phyloP scores from a whole-genome alignment of 2,113 vertebrate genomes.

The Petromus typicus region DNA sequence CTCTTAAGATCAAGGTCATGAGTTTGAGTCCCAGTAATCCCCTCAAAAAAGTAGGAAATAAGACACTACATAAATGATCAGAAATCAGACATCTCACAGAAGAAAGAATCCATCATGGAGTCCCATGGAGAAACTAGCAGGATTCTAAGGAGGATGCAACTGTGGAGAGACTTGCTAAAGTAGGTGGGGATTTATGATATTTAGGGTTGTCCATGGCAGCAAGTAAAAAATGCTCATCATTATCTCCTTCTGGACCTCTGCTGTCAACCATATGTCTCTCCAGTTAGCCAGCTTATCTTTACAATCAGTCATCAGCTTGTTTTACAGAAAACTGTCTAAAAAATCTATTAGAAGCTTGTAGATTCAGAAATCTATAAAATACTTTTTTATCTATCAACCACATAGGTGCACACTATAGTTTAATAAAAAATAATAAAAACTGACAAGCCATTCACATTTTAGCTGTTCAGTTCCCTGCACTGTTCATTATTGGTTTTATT shows the following conservation, averaged over 20 bases:
- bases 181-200: accelerated
- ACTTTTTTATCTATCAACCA: background rate
- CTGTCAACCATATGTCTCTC: background rate
- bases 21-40: no score
- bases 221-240: background rate
- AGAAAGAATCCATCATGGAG: accelerated
- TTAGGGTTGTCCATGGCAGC: no score
- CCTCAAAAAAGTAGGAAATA: background rate
- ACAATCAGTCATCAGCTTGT: background rate
- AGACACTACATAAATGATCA: background rate
- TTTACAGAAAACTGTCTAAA: background rate
- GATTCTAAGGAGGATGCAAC: accelerated
- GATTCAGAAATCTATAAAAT: background rate
- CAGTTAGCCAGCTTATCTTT: background rate
- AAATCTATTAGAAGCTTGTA: background rate
- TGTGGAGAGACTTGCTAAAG: accelerated
- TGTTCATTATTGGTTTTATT: slow-evolving; percentile 50
- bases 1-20: no score
- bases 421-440: background rate
- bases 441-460: background rate
- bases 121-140: accelerated
- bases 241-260: background rate
- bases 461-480: background rate
- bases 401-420: background rate
- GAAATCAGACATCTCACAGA: background rate